These are phyloP conservation scores for Bilobella aurantiaca DNA, from an alignment of 1,140 invertebrate genomes.

Conservation along the genomic window DNA sequence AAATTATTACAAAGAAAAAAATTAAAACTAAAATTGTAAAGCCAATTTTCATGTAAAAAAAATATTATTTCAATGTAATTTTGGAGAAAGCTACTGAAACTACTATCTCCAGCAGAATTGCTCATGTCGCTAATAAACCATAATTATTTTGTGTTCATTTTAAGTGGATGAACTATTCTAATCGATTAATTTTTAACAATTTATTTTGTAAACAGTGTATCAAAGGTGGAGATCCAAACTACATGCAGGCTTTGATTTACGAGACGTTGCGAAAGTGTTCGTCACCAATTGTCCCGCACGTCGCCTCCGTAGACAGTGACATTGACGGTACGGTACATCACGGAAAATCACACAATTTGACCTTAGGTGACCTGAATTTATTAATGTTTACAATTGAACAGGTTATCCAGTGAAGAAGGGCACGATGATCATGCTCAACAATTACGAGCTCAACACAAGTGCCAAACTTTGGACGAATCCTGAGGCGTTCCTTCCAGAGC, in stretches of 20 bases:
- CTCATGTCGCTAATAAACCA: too few species aligned
- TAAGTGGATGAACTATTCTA: too few species aligned
- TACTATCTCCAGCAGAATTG: too few species aligned
- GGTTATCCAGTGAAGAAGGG: slow-evolving; percentile 65
- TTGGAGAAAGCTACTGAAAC: too few species aligned
- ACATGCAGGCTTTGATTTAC: slow-evolving; percentile 68
- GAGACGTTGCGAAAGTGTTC: slow-evolving; percentile 69
- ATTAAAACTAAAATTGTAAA: too few species aligned
- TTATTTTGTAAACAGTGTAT: slow-evolving; percentile 18
- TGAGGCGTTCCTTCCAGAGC: slow-evolving; percentile 56
- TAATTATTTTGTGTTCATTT: too few species aligned
- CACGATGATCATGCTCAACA: slow-evolving; percentile 79
- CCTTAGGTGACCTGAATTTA: background rate
- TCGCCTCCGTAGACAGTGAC: slow-evolving; percentile 62
- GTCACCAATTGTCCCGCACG: slow-evolving; percentile 83
- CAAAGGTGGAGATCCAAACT: slow-evolving; percentile 49
- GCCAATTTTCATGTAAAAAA: too few species aligned
- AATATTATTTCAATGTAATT: background rate
- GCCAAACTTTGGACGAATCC: slow-evolving; percentile 62
- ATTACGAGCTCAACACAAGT: slow-evolving; percentile 72
- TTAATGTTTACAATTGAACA: slow-evolving; percentile 22
- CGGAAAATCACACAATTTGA: too few species aligned
- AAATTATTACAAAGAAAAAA: too few species aligned
- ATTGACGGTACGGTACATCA: slow-evolving; percentile 50
- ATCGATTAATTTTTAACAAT: too few species aligned